Evolutionary conservation across 1,140 invertebrate genomes (phyloP).

Genomic region (Drosophila athabasca): DNA sequence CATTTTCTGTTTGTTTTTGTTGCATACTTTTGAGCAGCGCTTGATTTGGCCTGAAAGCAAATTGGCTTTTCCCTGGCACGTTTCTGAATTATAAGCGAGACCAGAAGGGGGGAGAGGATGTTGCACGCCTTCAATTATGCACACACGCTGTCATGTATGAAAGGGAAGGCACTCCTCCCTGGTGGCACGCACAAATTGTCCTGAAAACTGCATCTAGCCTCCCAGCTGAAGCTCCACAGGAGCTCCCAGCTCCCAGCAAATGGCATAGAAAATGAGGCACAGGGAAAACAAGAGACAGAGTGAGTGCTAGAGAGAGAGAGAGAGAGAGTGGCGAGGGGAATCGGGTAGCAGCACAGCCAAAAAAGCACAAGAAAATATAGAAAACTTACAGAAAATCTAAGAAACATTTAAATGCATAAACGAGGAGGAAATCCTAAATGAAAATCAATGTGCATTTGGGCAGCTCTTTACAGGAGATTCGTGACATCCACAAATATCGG

Average conservation of each 20-base stretch:
- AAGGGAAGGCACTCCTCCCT: neutral
- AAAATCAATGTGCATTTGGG: too few relatives aligned
- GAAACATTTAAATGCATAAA: too few relatives aligned
- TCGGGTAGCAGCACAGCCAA: too few relatives aligned
- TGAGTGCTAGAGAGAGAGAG: neutral
- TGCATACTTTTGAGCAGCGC: constrained; percentile 13
- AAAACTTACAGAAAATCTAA: too few relatives aligned
- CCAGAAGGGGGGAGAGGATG: neutral
- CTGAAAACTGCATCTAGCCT: constrained; percentile 38
- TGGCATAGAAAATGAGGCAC: constrained; percentile 50
- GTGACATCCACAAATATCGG: too few relatives aligned
- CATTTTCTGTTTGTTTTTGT: constrained; percentile 14
- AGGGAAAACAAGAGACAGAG: neutral
- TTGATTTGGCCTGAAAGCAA: constrained; percentile 43
- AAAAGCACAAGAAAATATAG: too few relatives aligned
- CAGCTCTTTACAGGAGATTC: too few relatives aligned
- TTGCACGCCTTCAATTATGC: constrained; percentile 61
- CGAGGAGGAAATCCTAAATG: too few relatives aligned
- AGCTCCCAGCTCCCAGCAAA: constrained; percentile 30
- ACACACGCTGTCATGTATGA: constrained; percentile 37
- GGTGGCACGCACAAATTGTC: constrained; percentile 31
- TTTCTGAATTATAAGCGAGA: constrained; percentile 43
- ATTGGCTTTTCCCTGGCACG: constrained; percentile 54
- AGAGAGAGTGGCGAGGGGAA: too few relatives aligned
- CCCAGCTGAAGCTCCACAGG: neutral